Conservation (phyloP, 2,113 vertebrate genomes). For the Colius striatus region DNA sequence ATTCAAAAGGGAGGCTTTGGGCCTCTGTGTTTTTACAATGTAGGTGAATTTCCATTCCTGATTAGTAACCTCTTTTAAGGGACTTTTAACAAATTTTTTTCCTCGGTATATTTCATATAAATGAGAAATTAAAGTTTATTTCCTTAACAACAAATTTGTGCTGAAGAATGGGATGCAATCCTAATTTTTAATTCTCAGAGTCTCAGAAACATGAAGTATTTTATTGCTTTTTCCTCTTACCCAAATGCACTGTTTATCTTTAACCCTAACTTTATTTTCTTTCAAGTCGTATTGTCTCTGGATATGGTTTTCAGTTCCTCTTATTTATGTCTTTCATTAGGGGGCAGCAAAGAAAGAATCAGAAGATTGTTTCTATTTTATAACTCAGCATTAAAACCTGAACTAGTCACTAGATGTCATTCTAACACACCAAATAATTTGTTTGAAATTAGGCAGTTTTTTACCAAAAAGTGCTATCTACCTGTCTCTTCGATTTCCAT, state of each 20-base stretch:
- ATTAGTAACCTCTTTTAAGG: neutral
- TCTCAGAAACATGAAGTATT: neutral
- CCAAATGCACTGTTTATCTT: neutral
- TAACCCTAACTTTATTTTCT: neutral
- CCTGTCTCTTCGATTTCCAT: neutral
- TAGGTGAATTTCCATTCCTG: neutral
- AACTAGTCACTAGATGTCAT: conserved; percentile 69
- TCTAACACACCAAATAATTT: conserved; percentile 63
- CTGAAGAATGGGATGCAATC: neutral
- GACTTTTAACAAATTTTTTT: neutral
- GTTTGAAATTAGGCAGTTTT: neutral
- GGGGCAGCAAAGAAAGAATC: conserved; percentile 12
- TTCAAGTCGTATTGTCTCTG: neutral
- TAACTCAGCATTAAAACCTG: neutral
- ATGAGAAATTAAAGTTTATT: neutral
- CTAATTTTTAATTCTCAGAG: neutral
- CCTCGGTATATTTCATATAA: neutral
- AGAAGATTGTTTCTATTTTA: neutral
- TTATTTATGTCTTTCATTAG: neutral
- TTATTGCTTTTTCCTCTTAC: neutral
- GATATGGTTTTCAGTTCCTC: neutral
- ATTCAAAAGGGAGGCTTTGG: neutral
- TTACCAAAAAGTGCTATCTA: neutral
- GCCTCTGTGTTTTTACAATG: neutral
- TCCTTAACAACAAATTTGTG: neutral